Evolutionary conservation across 2,888 invertebrate genomes (phyloP), one percentile per base, ranked within the genome.

Genomic region (Pollenia griseotomentosa): DNA sequence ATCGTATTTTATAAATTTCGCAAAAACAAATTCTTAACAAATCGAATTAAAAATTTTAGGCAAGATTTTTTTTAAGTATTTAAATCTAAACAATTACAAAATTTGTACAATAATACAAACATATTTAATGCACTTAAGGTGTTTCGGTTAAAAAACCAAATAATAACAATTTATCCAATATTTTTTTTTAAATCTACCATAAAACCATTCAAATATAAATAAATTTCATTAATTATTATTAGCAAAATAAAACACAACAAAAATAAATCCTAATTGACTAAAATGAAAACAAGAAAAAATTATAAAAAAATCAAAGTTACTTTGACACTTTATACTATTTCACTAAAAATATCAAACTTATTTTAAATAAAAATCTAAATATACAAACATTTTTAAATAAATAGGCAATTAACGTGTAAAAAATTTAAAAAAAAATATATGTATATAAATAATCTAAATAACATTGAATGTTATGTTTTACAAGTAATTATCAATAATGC

Each of bases 401-500:
- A 75, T 23, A 23, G 23, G 7, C 79, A 74, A 79, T 71, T 83
- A 78, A 55, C 51, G 10, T 73, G 71, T 59, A 68, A 74, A 84
- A 68, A 40, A 51, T 23, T 51, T 68, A 61, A 48, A 55, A 44
- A 66, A 59, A 65, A 66, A 63, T 23, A 61, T 40, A 48, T 11
- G 46, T 59, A 63, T 46, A 42, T 53, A 48, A 59, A 61, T 33
- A 6, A 33, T 33, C 6, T 19, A 59, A 33, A 61, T 48, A 66
- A 81, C 77, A 84, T 81, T 61, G 42, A 81, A 81, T 87, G 66
- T 55, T 70, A 77, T 83, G 83, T 74, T 87, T 87, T 87, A 84
- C 86, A 87, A 81, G 66, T 77, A 74, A 83, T 86, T 86, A 83
- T 68, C 48, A 80, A 44, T 73, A 81, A 83, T 79, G 74, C 83